Evolutionary conservation across 2,888 invertebrate species (phyloP).

Genomic region (Lumbricus terrestris): DNA sequence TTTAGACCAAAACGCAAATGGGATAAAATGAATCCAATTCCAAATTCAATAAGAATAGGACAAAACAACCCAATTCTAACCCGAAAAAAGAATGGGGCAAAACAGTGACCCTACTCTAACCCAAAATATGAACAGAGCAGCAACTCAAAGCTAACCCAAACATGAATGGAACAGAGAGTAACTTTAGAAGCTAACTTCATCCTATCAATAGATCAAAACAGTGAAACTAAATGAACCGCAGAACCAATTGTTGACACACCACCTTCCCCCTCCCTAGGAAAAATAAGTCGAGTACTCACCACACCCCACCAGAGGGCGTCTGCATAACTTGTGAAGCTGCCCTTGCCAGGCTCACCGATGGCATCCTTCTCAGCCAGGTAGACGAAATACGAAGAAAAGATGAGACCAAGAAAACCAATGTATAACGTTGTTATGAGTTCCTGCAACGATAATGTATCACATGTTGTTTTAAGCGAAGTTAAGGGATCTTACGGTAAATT

Average conservation of each 20-base stretch:
- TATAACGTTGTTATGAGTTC: constrained; percentile 64
- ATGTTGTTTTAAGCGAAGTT: not conserved
- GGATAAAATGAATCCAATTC: too few species aligned
- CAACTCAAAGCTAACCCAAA: not conserved
- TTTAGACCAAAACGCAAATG: too few species aligned
- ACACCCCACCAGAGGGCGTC: constrained; percentile 82
- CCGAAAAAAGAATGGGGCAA: too few species aligned
- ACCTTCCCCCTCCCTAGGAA: too few species aligned
- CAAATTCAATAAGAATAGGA: too few species aligned
- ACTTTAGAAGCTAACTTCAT: not conserved
- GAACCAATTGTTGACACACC: too few species aligned
- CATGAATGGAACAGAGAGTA: not conserved
- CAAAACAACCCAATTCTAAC: too few species aligned
- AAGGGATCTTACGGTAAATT: not conserved
- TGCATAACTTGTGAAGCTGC: constrained; percentile 75
- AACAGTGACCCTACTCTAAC: not conserved
- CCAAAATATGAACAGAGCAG: not conserved
- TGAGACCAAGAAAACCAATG: constrained; percentile 63
- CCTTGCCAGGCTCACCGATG: constrained; percentile 49
- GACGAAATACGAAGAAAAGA: constrained; percentile 66
- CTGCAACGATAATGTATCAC: constrained; percentile 45
- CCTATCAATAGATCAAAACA: not conserved
- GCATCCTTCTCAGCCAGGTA: constrained; percentile 89
- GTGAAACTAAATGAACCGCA: not conserved
- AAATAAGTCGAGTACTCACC: constrained; percentile 65